Percentiles rank a stretch among this genome's conserved stretches.
Conservation (phyloP, 2,888 invertebrate species). For the Amitus sp. region DNA sequence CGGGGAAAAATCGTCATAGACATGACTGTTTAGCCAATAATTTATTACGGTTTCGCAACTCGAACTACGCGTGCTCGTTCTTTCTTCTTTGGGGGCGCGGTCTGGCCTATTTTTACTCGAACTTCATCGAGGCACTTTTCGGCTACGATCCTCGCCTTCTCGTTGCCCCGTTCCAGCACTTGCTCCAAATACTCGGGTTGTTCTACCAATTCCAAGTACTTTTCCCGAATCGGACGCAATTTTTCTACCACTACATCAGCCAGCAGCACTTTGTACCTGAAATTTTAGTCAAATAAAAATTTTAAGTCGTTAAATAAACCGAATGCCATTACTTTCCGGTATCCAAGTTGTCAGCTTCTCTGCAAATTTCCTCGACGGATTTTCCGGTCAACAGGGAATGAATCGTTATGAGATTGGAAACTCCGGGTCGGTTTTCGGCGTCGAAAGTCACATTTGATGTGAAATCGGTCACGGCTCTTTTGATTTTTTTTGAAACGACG, state of each 20-base stretch:
- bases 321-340: slow-evolving; percentile 73
- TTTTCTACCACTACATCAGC: slow-evolving; percentile 79
- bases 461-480: slow-evolving; percentile 92
- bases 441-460: slow-evolving; percentile 85
- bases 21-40: too few species aligned
- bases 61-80: not conserved
- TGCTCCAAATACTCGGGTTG: slow-evolving; percentile 73
- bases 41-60: not conserved
- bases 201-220: slow-evolving; percentile 69
- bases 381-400: slow-evolving; percentile 80
- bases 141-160: slow-evolving; percentile 73
- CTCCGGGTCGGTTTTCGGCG: slow-evolving; percentile 81
- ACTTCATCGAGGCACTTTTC: slow-evolving; percentile 74
- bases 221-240: slow-evolving; percentile 75
- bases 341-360: slow-evolving; percentile 73
- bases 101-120: slow-evolving; percentile 70
- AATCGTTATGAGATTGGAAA: slow-evolving; percentile 88
- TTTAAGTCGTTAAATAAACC: not conserved
- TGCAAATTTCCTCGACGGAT: slow-evolving; percentile 75
- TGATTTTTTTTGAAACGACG: slow-evolving; percentile 76
- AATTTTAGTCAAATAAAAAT: slow-evolving; percentile 26
- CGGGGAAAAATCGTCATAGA: slow-evolving; percentile 83
- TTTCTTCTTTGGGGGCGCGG: not conserved
- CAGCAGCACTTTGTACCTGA: slow-evolving; percentile 76
- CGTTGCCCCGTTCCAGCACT: slow-evolving; percentile 73